These are phyloP conservation scores for Myathropa florea DNA, from an alignment of 2,888 invertebrate species.

Conservation along the genomic window DNA sequence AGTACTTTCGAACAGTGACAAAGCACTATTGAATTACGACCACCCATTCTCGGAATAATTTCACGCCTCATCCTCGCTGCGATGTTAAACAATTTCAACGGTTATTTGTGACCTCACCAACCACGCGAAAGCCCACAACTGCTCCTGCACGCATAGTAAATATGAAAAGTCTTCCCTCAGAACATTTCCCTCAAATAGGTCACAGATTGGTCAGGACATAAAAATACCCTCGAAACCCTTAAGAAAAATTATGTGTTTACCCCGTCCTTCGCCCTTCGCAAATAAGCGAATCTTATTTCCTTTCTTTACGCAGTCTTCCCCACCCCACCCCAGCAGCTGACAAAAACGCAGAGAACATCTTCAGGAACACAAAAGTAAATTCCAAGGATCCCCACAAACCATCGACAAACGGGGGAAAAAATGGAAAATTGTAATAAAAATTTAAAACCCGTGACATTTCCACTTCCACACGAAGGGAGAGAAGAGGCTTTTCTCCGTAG, in stretches of 20 bases:
- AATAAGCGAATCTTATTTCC: slow-evolving; percentile 46
- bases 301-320: slow-evolving; percentile 5
- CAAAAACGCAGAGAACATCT: not conserved
- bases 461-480: slow-evolving; percentile 22
- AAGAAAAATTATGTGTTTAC: slow-evolving; percentile 32
- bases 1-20: not conserved
- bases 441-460: slow-evolving; percentile 61
- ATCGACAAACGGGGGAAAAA: slow-evolving; percentile 1
- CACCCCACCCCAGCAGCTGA: not conserved
- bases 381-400: slow-evolving; percentile 29
- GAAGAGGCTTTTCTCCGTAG: not conserved
- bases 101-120: not conserved
- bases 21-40: not conserved
- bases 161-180: not conserved
- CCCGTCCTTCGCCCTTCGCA: not conserved
- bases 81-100: not conserved
- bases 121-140: not conserved
- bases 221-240: slow-evolving; percentile 6
- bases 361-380: slow-evolving; percentile 28
- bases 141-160: not conserved
- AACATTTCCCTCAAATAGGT: slow-evolving; percentile 12
- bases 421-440: slow-evolving; percentile 52
- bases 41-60: not conserved
- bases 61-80: not conserved
- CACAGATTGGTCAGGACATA: slow-evolving; percentile 27